Evolutionary conservation across 2,113 vertebrate species (phyloP), one percentile per base, ranked within the genome.

Genomic region (Boulengeromyrus knoepffleri): DNA sequence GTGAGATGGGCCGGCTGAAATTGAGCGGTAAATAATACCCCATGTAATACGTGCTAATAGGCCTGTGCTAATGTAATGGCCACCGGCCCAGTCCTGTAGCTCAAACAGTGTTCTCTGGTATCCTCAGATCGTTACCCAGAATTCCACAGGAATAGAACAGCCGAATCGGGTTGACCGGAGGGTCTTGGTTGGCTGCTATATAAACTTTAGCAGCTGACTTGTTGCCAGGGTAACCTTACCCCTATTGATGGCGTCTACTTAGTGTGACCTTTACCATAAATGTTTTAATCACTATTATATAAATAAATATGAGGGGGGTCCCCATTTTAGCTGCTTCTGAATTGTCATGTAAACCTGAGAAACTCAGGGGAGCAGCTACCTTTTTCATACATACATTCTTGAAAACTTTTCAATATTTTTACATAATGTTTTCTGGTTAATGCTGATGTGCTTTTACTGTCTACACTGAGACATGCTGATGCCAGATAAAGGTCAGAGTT

Each of bases 151-250:
- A 80, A 42, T 80, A 80, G 74, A 42, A 80, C 74, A 42, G 74
- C 31, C 36, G 74, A 80, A 70, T 70, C 27, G 62, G 62, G 62
- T 70, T 3, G 5, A 70, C 62, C 15, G 6, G 70, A 27, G 36
- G 70, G 15, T 80, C 74, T 80, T 42, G 74, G 31, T 80, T 80
- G 74, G 74, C 74, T 80, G 74, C 74, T 80, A 80, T 80, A 80
- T 80, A 80, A 80, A 39, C 36, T 80, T 80, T 19, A 17, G 74
- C 74, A 80, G 74, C 6, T 42, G 17, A 42, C 74, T 80, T 80
- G 74, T 80, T 80, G 74, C 36, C 74, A 80, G 74, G 74, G 74
- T 80, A 39, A 36, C 36, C 74, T 19, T 42, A 80, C 10, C 19
- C 74, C 74, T 42, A 42, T 80, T 80, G 31, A 80, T 80, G 74